phyloP scores from a whole-genome alignment of 2,113 vertebrate genomes.

The Deroptyus accipitrinus region DNA sequence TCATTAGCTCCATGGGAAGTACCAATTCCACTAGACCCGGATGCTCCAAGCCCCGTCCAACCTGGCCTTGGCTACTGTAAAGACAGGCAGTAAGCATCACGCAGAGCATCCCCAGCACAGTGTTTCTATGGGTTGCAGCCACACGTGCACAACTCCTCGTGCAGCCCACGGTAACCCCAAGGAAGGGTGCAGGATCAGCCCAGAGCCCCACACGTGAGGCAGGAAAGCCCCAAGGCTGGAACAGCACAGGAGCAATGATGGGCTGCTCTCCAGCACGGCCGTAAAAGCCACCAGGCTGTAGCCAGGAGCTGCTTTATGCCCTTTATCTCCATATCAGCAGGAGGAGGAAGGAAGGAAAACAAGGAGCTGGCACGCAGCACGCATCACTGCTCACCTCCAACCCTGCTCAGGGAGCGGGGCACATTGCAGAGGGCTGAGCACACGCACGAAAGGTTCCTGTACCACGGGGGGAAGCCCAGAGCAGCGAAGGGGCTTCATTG shows the following conservation, averaged over 20 bases:
- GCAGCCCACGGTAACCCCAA: neutral
- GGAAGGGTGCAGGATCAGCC: neutral
- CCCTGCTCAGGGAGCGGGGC: accelerated
- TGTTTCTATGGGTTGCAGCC: neutral
- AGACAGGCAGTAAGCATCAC: neutral
- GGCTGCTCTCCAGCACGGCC: neutral
- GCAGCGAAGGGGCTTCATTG: neutral
- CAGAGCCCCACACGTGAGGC: neutral
- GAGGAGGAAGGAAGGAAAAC: neutral
- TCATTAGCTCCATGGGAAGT: neutral
- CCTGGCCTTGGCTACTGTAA: neutral
- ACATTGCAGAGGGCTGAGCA: accelerated
- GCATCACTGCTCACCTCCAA: neutral
- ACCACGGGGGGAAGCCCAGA: neutral
- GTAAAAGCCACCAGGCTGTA: neutral
- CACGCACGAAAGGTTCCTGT: accelerated
- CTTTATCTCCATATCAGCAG: neutral
- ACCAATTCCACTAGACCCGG: neutral
- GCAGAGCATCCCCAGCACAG: accelerated
- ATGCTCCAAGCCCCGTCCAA: neutral
- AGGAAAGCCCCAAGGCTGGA: neutral
- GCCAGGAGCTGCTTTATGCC: neutral
- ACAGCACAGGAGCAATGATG: neutral
- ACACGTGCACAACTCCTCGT: accelerated
- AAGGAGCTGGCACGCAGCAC: neutral